A percentile compares a stretch with the other conserved stretches of the same genome.
Evolutionary conservation across 2,888 invertebrate species (phyloP).

Genomic region (Drosophila parthenogenetica): DNA sequence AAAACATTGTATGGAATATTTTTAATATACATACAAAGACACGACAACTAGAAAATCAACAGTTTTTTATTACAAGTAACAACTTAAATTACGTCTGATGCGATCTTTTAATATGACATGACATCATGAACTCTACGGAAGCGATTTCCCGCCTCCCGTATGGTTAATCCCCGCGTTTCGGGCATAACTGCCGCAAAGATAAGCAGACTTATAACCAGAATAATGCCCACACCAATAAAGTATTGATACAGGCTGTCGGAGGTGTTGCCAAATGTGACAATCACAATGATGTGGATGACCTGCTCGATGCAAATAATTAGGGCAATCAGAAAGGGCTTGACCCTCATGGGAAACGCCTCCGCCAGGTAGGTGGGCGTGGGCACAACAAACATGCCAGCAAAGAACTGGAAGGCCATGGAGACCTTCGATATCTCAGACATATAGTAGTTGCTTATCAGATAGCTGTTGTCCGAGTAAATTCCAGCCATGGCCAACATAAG

Average conservation of each 20-base stretch:
- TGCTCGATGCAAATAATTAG: slow-evolving; percentile 71
- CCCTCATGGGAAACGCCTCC: slow-evolving; percentile 77
- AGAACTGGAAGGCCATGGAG: slow-evolving; percentile 69
- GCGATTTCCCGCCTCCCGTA: slow-evolving; percentile 61
- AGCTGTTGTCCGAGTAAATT: slow-evolving; percentile 45
- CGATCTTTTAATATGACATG: slow-evolving; percentile 51
- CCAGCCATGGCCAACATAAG: slow-evolving; percentile 69
- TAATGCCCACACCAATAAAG: slow-evolving; percentile 66
- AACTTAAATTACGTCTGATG: neutral
- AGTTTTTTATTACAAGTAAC: neutral
- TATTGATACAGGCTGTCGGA: slow-evolving; percentile 45
- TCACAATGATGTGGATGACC: slow-evolving; percentile 67
- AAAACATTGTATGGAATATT: neutral
- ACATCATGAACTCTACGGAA: slow-evolving; percentile 59
- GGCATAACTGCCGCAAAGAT: slow-evolving; percentile 58
- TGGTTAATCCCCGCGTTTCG: slow-evolving; percentile 60
- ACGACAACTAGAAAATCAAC: neutral
- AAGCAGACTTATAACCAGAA: slow-evolving; percentile 51
- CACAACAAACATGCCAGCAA: slow-evolving; percentile 72
- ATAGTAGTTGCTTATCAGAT: slow-evolving; percentile 29
- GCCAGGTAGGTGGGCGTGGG: slow-evolving; percentile 73
- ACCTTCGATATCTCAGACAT: slow-evolving; percentile 65
- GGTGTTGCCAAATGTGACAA: slow-evolving; percentile 41
- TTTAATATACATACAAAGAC: neutral
- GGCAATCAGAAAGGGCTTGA: slow-evolving; percentile 74